Conservation (phyloP, 2,113 vertebrate genomes). For the Alces alces region DNA sequence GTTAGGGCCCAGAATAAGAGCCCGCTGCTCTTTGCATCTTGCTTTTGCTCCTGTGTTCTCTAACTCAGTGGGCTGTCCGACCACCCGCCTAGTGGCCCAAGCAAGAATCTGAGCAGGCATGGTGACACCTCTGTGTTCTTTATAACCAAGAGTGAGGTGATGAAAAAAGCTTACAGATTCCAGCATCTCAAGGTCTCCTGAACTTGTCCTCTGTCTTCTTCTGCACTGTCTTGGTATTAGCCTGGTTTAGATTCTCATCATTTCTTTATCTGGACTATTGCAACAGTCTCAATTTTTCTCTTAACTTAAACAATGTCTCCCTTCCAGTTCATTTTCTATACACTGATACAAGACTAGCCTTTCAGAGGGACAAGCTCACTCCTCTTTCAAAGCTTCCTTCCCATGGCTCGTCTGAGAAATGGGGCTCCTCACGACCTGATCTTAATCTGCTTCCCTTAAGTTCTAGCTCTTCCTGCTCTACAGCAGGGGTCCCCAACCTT, state of each 20-base stretch:
- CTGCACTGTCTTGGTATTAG: neutral
- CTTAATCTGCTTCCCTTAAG: neutral
- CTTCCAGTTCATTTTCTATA: neutral
- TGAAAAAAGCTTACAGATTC: neutral
- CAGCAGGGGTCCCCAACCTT: neutral
- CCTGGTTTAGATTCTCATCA: neutral
- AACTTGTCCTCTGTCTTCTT: neutral
- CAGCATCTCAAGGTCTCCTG: neutral
- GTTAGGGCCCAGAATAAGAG: neutral
- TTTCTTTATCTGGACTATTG: neutral
- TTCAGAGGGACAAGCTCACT: neutral
- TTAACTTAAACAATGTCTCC: neutral
- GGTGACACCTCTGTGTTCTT: neutral
- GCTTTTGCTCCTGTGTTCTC: neutral
- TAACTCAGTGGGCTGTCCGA: neutral
- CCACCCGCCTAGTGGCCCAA: neutral
- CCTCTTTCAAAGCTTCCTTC: neutral
- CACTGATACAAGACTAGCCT: fast-evolving
- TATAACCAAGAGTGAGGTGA: neutral
- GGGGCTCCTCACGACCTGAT: neutral
- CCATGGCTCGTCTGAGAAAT: neutral
- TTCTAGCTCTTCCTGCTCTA: neutral
- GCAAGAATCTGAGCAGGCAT: neutral
- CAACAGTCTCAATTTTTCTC: neutral
- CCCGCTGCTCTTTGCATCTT: neutral